These are phyloP conservation scores for Mus pahari DNA, from an alignment of 2,113 vertebrate species.

Conservation along the genomic window DNA sequence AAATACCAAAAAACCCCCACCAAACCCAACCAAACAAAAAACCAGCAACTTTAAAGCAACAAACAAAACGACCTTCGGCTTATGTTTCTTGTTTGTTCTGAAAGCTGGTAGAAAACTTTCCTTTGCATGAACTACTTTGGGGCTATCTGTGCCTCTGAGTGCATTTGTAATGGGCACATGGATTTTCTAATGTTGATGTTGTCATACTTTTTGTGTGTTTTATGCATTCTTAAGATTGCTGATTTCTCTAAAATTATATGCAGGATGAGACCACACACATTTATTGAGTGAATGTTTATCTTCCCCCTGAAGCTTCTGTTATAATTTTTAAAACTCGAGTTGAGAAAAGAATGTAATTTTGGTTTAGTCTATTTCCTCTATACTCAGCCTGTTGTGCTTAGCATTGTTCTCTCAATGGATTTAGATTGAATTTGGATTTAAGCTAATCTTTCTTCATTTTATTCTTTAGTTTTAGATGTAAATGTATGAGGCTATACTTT, in stretches of 20 bases:
- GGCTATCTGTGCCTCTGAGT: background rate
- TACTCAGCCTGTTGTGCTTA: conserved; percentile 13
- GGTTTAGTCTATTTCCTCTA: background rate
- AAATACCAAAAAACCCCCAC: background rate
- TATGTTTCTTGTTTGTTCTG: background rate
- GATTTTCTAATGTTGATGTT: background rate
- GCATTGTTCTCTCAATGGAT: background rate
- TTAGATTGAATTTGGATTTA: background rate
- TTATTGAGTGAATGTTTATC: conserved; percentile 49
- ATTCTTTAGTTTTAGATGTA: background rate
- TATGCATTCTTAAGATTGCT: conserved; percentile 19
- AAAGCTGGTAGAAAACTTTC: background rate
- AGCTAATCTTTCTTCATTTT: conserved; percentile 36
- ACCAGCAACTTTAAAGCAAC: background rate
- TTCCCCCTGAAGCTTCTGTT: conserved; percentile 34
- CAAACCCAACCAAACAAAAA: background rate
- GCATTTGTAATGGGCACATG: background rate
- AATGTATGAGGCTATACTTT: background rate
- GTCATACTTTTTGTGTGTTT: background rate
- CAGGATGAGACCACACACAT: background rate
- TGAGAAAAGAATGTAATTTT: conserved; percentile 15
- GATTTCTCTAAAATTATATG: conserved; percentile 34
- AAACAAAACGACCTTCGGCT: background rate
- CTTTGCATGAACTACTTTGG: background rate
- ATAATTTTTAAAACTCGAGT: background rate